Evolutionary conservation across 2,888 invertebrate species (phyloP).

Genomic region (Heliconius ismenius): DNA sequence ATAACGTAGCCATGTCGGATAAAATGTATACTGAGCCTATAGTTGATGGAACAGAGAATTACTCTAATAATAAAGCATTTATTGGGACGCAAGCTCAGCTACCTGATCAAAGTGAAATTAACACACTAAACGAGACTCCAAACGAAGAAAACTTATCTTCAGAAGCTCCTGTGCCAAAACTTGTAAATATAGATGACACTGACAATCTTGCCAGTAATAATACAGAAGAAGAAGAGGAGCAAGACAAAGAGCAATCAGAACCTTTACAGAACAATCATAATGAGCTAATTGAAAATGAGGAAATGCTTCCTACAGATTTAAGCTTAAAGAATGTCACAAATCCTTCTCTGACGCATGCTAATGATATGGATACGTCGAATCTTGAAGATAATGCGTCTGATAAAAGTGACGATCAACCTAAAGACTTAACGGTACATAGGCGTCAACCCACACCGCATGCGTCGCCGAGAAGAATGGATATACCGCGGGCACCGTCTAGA

Average conservation of each 20-base stretch:
- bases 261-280: constrained; percentile 39
- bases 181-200: constrained; percentile 37
- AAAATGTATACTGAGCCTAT: constrained; percentile 63
- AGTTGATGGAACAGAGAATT: constrained; percentile 62
- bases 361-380: constrained; percentile 56
- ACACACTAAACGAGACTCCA: constrained; percentile 50
- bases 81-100: constrained; percentile 54
- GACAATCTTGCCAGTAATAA: constrained; percentile 38
- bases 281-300: constrained; percentile 56
- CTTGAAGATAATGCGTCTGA: constrained; percentile 67
- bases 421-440: constrained; percentile 83
- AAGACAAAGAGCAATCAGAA: constrained; percentile 19
- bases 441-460: constrained; percentile 70
- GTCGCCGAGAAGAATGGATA: constrained; percentile 73
- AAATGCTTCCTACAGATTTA: constrained; percentile 82
- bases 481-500: constrained; percentile 84
- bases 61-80: constrained; percentile 52
- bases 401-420: constrained; percentile 81
- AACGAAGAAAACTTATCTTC: constrained; percentile 44
- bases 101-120: constrained; percentile 59
- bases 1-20: constrained; percentile 52
- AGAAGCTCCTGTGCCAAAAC: constrained; percentile 43
- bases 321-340: constrained; percentile 70
- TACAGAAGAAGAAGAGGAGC: constrained; percentile 43
- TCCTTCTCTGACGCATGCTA: constrained; percentile 52